Evolutionary conservation across 2,888 invertebrate species (phyloP).

Genomic region (Epinotia brunnichana): DNA sequence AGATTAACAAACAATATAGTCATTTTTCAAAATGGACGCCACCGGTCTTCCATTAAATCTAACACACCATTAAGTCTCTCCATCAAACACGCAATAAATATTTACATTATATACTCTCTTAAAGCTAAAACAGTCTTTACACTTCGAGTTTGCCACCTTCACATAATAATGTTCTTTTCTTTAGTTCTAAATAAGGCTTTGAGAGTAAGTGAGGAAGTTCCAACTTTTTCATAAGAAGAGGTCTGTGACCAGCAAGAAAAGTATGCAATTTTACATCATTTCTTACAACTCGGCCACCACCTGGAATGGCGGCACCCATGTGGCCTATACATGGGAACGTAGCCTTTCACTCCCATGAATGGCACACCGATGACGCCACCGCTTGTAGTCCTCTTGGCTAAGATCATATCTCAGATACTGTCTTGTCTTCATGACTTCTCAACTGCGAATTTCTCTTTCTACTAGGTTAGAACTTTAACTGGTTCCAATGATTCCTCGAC

Average conservation of each 20-base stretch:
- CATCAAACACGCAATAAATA: constrained; percentile 33
- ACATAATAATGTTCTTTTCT: background rate
- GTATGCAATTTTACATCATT: background rate
- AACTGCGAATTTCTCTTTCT: too few species aligned
- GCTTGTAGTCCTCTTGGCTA: too few species aligned
- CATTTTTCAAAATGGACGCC: constrained; percentile 32
- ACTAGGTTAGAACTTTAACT: too few species aligned
- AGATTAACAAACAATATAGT: background rate
- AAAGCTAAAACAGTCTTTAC: constrained; percentile 38
- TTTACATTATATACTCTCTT: constrained; percentile 29
- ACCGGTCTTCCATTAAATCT: constrained; percentile 27
- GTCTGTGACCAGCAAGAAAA: background rate
- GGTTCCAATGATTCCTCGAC: too few species aligned
- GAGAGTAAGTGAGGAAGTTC: too few species aligned
- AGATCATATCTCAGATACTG: too few species aligned
- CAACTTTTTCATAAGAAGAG: background rate
- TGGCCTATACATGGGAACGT: too few species aligned
- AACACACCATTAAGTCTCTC: constrained; percentile 38
- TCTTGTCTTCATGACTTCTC: too few species aligned
- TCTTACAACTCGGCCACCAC: too few species aligned
- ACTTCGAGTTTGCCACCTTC: constrained; percentile 22
- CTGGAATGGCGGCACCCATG: too few species aligned
- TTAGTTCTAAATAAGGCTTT: background rate
- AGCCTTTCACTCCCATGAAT: too few species aligned
- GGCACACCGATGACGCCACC: too few species aligned